Conservation (phyloP, 2,797 vertebrate species). For the Falco rusticolus region DNA sequence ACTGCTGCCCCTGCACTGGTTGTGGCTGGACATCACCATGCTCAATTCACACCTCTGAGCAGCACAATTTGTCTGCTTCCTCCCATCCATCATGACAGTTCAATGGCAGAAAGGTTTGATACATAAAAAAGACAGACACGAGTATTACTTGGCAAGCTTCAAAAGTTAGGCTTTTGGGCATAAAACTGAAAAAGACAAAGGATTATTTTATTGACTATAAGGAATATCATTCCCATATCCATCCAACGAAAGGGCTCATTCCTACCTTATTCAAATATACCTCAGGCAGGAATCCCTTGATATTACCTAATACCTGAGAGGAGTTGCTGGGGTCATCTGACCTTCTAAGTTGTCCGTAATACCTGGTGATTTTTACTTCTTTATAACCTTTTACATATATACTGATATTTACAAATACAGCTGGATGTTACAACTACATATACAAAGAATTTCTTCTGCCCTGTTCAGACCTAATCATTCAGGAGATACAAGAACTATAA, state of each 20-base stretch:
- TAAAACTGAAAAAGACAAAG: not conserved
- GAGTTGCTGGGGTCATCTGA: not conserved
- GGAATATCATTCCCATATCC: not conserved
- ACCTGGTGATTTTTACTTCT: not conserved
- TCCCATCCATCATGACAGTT: not conserved
- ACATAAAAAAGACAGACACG: not conserved
- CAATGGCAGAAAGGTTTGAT: not conserved
- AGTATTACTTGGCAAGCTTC: not conserved
- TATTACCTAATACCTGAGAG: not conserved
- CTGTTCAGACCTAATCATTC: not conserved
- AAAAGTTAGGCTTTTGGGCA: not conserved
- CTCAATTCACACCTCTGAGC: not conserved
- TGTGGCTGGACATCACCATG: not conserved
- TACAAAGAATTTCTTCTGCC: not conserved
- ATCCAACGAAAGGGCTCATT: not conserved
- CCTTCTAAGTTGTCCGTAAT: not conserved
- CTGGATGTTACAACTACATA: not conserved
- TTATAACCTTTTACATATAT: not conserved
- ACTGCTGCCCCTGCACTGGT: rapidly evolving
- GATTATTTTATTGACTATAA: not conserved
- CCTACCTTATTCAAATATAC: not conserved
- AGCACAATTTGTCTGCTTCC: not conserved
- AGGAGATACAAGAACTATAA: not conserved
- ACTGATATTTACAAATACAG: not conserved
- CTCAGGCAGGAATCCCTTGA: not conserved